Evolutionary conservation across 1,140 invertebrate species (phyloP).

Genomic region (Steinernema feltiae): DNA sequence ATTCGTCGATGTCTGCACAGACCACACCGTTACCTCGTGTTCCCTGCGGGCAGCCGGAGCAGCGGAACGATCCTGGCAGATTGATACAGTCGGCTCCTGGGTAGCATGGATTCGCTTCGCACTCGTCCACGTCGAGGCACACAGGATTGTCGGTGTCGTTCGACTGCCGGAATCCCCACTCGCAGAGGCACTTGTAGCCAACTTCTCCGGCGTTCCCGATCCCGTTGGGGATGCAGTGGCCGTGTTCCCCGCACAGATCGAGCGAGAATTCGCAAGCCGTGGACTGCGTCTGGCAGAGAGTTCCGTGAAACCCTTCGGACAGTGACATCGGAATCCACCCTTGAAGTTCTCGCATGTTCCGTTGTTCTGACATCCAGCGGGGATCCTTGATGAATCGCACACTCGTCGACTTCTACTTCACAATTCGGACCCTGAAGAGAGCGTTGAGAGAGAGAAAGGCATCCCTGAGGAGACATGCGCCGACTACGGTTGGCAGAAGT

Average conservation of each 20-base stretch:
- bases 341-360: constrained; percentile 59
- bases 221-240: constrained; percentile 45
- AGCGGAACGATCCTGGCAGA: constrained; percentile 50
- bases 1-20: constrained; percentile 52
- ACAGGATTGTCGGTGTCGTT: constrained; percentile 48
- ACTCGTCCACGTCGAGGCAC: constrained; percentile 53
- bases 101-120: constrained; percentile 47
- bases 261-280: constrained; percentile 34
- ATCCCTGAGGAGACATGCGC: neutral
- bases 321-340: constrained; percentile 42
- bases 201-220: constrained; percentile 18
- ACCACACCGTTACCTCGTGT: constrained; percentile 47
- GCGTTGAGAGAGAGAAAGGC: neutral
- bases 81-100: constrained; percentile 50
- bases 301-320: constrained; percentile 48
- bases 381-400: constrained; percentile 55
- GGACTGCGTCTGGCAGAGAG: constrained; percentile 40
- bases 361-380: constrained; percentile 59
- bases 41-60: constrained; percentile 45
- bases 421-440: constrained; percentile 39
- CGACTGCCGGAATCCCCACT: constrained; percentile 42
- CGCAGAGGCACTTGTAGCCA: constrained; percentile 51
- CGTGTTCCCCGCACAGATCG: constrained; percentile 50
- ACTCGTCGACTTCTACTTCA: constrained; percentile 50
- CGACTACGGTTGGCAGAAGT: too few species aligned